Evolutionary conservation across 2,888 invertebrate genomes (phyloP).

Genomic region (Acanthoscelides obtectus): DNA sequence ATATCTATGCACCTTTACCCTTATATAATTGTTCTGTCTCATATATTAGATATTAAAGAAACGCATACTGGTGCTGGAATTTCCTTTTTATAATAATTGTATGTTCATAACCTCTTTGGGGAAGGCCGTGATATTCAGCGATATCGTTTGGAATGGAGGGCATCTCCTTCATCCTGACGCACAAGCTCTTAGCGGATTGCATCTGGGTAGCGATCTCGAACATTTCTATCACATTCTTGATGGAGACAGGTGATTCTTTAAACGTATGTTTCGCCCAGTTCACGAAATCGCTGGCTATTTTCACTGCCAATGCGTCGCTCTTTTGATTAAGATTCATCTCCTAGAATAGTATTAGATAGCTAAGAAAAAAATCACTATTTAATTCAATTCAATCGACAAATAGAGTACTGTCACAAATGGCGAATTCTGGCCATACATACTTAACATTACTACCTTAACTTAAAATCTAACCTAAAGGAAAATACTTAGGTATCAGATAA

Average conservation of each 20-base stretch:
- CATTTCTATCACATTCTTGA: constrained; percentile 39
- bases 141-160: constrained; percentile 55
- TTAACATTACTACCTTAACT: too few species aligned
- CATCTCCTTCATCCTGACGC: constrained; percentile 55
- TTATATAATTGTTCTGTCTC: too few species aligned
- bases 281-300: constrained; percentile 42
- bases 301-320: constrained; percentile 39
- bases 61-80: too few species aligned
- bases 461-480: too few species aligned
- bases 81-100: too few species aligned
- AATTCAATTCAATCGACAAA: too few species aligned
- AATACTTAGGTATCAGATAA: too few species aligned
- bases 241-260: constrained; percentile 31
- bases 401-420: too few species aligned
- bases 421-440: too few species aligned
- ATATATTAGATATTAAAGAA: too few species aligned
- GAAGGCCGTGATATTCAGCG: constrained; percentile 37
- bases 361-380: too few species aligned
- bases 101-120: neutral
- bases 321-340: constrained; percentile 35
- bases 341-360: neutral
- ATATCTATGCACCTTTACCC: too few species aligned
- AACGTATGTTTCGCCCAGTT: constrained; percentile 39
- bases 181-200: constrained; percentile 53
- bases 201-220: constrained; percentile 57